Percentiles rank a stretch among this genome's conserved stretches.
phyloP scores from a whole-genome alignment of 2,113 vertebrate species.

The Apteryx owenii region DNA sequence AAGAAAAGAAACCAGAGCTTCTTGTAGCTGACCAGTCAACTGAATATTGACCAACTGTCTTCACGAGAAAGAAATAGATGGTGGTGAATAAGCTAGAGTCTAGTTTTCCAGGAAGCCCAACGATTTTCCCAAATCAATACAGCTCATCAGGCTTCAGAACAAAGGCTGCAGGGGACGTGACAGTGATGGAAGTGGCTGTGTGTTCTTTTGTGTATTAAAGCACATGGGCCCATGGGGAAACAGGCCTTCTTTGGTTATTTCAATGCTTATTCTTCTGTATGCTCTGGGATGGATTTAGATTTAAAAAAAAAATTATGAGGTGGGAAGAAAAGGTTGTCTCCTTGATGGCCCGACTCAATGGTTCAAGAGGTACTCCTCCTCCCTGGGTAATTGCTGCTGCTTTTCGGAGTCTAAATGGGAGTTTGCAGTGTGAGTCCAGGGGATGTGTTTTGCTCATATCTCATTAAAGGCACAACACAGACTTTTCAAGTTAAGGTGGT shows the following conservation, averaged over 20 bases:
- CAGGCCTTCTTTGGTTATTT: conserved; percentile 52
- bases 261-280: conserved; percentile 36
- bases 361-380: neutral
- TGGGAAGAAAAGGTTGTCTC: neutral
- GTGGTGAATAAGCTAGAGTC: conserved; percentile 80
- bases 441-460: neutral
- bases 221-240: conserved; percentile 59
- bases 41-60: conserved; percentile 86
- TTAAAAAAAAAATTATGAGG: neutral
- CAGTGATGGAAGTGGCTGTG: conserved; percentile 77
- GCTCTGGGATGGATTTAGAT: neutral
- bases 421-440: neutral
- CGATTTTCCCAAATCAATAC: conserved; percentile 85
- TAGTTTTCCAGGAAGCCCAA: conserved; percentile 85
- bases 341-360: neutral
- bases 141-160: conserved; percentile 82
- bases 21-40: conserved; percentile 78
- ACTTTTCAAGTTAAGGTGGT: neutral
- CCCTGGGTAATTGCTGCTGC: neutral
- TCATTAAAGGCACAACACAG: neutral
- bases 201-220: conserved; percentile 79
- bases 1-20: conserved; percentile 72
- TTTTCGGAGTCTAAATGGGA: neutral
- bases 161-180: conserved; percentile 74
- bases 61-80: conserved; percentile 80